Percentiles rank a stretch among this genome's conserved stretches.
Conservation (phyloP, 2,888 invertebrate species). For the Phrixothrix hirtus region DNA sequence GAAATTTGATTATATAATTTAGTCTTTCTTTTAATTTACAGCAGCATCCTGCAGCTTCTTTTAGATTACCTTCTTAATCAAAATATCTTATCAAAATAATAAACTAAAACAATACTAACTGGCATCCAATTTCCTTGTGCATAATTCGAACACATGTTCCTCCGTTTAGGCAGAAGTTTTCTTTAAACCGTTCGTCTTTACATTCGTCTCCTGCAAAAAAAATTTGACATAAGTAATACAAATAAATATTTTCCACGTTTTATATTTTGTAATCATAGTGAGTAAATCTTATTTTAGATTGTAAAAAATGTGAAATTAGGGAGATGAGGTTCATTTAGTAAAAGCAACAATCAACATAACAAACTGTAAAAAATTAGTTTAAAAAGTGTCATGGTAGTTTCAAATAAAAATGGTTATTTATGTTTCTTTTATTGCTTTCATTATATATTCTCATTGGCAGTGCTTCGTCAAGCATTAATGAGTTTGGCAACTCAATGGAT, state of each 20-base stretch:
- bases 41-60: too few relatives aligned
- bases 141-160: slow-evolving; percentile 74
- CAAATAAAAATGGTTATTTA: not conserved
- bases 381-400: not conserved
- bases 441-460: slow-evolving; percentile 27
- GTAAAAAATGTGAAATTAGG: too few relatives aligned
- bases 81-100: too few relatives aligned
- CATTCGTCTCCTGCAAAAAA: slow-evolving; percentile 45
- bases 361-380: slow-evolving; percentile 1
- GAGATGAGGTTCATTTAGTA: too few relatives aligned
- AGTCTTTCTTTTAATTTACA: too few relatives aligned
- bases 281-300: too few relatives aligned
- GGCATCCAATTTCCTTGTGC: slow-evolving; percentile 30
- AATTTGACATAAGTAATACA: slow-evolving; percentile 1
- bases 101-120: slow-evolving; percentile 21
- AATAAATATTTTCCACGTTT: too few relatives aligned
- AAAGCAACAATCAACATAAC: too few relatives aligned
- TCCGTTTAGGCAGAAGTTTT: slow-evolving; percentile 83
- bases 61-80: too few relatives aligned
- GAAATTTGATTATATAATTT: too few relatives aligned
- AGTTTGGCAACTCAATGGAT: slow-evolving; percentile 32
- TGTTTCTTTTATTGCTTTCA: slow-evolving; percentile 14
- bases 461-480: slow-evolving; percentile 30
- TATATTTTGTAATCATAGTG: too few relatives aligned
- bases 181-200: slow-evolving; percentile 53